Base-by-base conservation (phyloP, 2,113 vertebrate species). In the Nibea albiflora region DNA sequence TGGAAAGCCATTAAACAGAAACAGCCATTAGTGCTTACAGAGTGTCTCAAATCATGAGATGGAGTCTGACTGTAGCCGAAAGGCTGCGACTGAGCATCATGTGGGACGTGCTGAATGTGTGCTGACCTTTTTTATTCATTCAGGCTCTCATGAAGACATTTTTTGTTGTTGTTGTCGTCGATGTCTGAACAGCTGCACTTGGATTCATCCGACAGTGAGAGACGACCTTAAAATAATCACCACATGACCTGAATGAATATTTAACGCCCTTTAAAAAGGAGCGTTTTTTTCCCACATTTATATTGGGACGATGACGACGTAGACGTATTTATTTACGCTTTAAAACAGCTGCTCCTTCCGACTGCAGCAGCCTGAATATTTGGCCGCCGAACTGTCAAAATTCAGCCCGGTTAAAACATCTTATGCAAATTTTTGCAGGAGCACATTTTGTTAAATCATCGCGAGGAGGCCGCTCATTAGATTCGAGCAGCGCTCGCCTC, bases 1-100 rank as follows among this genome's bases (percentile, higher is more conserved):
- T 81, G 56, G 57, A 84, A 88, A 70, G 70, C 67, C 76, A 84
- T 85, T 81, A 73, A 78, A 88, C 17, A 79, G 70, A 76, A 64
- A 57, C 31, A 70, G 58, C 79, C 73, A 58, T 86, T 76, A 75
- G 74, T 72, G 26, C 56, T 73, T 56, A 11, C 47, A 78, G 77
- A 62, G 35, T 58, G 53, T 78, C 80, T 82, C n/a, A 57, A 68
- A 80, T 58, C 63, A 68, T 22, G 52, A 82, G 15, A 63, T 70
- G 70, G 54, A 83, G 64, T 31, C 46, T 52, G 73, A 65, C 47
- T 74, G 46, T 49, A 66, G 74, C 67, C 1, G 17, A 80, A 8
- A 19, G 79, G 67, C 72, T 83, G 71, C 1, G 28, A 66, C 9
- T 19, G 17, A 65, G 53, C 42, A 26, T 46, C 60, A 57, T 60